phyloP scores from a whole-genome alignment of 2,888 invertebrate species.

The Aquatica leii region DNA sequence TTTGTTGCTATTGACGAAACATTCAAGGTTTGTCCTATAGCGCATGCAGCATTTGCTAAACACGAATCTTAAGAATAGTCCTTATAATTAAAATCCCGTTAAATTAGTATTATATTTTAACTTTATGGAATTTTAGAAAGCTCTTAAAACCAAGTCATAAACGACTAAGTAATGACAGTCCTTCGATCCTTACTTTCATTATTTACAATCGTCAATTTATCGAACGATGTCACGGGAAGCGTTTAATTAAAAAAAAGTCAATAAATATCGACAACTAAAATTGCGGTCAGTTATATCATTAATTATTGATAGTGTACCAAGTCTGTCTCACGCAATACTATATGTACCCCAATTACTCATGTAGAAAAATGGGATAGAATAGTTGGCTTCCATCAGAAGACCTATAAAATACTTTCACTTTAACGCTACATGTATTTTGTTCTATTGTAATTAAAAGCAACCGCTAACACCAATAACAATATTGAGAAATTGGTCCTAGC shows the following conservation, averaged over 20 bases:
- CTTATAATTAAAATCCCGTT: conserved; percentile 8
- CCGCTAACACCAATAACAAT: too few relatives aligned
- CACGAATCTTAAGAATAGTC: neutral
- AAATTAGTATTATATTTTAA: neutral
- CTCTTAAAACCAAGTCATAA: neutral
- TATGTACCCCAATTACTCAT: neutral
- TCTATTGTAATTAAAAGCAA: too few relatives aligned
- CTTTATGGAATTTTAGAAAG: conserved; percentile 9
- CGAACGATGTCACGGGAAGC: neutral
- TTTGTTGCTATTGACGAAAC: conserved; percentile 22
- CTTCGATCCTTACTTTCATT: neutral
- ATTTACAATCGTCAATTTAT: too few relatives aligned
- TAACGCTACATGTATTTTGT: neutral
- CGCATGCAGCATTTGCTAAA: neutral
- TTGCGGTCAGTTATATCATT: neutral
- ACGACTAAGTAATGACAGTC: neutral
- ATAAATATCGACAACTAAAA: neutral
- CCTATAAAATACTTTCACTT: conserved; percentile 6
- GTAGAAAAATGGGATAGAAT: conserved; percentile 12
- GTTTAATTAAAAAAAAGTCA: neutral
- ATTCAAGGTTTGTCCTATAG: conserved; percentile 20
- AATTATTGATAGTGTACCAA: neutral
- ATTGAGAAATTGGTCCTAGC: conserved; percentile 11
- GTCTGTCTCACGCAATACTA: neutral
- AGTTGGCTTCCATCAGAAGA: conserved; percentile 7